Base-by-base conservation (phyloP, 1,140 invertebrate species). In the Ridgeia piscesae region DNA sequence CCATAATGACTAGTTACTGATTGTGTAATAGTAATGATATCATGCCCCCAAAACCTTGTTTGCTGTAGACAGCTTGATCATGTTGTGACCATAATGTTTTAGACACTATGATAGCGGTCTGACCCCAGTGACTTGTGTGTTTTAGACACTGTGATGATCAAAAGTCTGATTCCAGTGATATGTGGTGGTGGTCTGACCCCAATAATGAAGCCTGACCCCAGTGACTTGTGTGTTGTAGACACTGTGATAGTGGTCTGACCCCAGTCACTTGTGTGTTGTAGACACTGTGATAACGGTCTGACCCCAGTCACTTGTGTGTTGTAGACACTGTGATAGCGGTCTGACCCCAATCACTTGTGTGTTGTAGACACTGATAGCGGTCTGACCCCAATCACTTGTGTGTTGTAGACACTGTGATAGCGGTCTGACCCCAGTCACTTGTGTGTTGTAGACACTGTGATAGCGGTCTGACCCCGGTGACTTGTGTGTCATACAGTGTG, bases 61-160 rank as follows among this genome's bases (percentile, higher is more conserved):
- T 89, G 9, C 88, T 33, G 96, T 97, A 92, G 98, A 98, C 0
- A 97, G 97, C 93, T 96, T 98, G 48, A 95, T 98, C 9, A 21
- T 42, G 42, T 4, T 42, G 4, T 42, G 42, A 42, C 42, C 42
- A 4, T 11, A 42, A 11, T 42, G 42, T 42, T 42, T 11, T 42
- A 42, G 42, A 11, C 42, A 42, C 4, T 42, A 42, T 42, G 11
- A 42, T 42, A 42, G 42, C 11, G 42, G 11, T 42, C 42, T 42
- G 4, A 42, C 42, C 42, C 42, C 42, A 42, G 42, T 42, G 42
- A 42, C 42, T 42, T 11, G 4, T 42, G 4, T 42, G 11, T 42
- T 42, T 6, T 42, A 42, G 42, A 11, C 42, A 42, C 4, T 42
- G 11, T 42, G 11, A 42, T 42, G 11, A 11, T 42, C n/a, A n/a